These are phyloP conservation scores for Lerista edwardsae DNA, from an alignment of 2,797 vertebrate genomes.

Conservation along the genomic window DNA sequence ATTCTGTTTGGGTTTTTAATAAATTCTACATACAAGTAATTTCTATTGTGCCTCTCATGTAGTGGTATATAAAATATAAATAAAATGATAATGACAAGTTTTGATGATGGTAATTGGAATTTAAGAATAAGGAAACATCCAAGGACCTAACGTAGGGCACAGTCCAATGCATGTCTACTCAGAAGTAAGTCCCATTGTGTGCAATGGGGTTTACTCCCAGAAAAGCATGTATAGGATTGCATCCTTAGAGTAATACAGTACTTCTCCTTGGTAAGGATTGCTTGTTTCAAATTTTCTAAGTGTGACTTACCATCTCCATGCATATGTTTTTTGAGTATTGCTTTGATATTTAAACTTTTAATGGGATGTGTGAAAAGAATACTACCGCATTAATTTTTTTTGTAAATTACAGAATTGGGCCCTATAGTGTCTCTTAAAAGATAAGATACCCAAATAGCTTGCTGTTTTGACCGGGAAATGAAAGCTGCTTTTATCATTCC, in stretches of 20 bases:
- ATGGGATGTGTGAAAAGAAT: accelerated
- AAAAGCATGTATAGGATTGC: no score
- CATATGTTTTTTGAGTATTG: neutral
- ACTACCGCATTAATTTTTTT: accelerated
- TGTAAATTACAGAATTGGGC: neutral
- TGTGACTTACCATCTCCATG: neutral
- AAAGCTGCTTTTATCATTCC: neutral
- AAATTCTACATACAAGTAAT: neutral
- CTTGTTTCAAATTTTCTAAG: neutral
- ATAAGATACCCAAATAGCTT: neutral
- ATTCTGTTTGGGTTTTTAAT: accelerated
- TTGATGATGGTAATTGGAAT: neutral
- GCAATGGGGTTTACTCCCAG: no score
- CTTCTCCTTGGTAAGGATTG: neutral
- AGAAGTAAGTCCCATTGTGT: no score
- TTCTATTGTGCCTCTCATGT: neutral
- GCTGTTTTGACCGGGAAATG: conserved; percentile 12
- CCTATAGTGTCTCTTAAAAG: neutral
- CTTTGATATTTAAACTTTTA: neutral
- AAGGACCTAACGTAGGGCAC: neutral
- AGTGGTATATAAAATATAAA: neutral
- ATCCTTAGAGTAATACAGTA: accelerated
- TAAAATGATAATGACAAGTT: neutral
- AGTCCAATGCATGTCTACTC: no score
- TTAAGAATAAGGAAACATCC: neutral